Evolutionary conservation across 2,113 vertebrate genomes (phyloP).

Genomic region (Saimiri boliviensis): DNA sequence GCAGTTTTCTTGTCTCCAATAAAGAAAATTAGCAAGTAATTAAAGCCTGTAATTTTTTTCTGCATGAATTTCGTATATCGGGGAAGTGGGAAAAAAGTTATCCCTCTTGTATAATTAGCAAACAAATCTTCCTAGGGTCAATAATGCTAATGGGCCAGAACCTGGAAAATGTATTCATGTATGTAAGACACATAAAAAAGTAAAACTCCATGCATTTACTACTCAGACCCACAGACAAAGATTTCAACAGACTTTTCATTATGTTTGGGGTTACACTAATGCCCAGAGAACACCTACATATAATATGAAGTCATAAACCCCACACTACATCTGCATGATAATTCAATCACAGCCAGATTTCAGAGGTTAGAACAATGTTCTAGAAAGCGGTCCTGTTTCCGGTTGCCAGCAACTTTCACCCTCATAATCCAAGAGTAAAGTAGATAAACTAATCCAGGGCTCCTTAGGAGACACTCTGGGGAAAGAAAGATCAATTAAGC

Average conservation of each 20-base stretch:
- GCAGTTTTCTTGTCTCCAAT: slow-evolving; percentile 9
- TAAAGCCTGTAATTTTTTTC: not conserved
- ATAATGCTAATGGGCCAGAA: not conserved
- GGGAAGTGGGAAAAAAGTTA: not conserved
- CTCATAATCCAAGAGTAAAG: not conserved
- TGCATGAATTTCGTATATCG: not conserved
- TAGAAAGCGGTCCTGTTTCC: not conserved
- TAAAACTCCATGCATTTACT: not conserved
- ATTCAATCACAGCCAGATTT: not conserved
- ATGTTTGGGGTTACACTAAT: not conserved
- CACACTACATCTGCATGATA: not conserved
- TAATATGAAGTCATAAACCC: not conserved
- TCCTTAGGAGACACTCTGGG: not conserved
- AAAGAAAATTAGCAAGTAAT: slow-evolving; percentile 6
- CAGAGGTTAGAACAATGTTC: not conserved
- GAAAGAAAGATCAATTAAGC: not conserved
- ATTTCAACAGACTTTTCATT: not conserved
- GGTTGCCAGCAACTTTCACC: not conserved
- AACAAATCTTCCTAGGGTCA: not conserved
- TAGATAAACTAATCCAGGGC: not conserved
- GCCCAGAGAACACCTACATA: not conserved
- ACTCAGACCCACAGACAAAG: not conserved
- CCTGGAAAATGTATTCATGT: not conserved
- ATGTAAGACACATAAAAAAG: not conserved
- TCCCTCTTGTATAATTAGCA: not conserved